Evolutionary conservation across 2,113 vertebrate genomes (phyloP).

Genomic region (Spea multiplicata): DNA sequence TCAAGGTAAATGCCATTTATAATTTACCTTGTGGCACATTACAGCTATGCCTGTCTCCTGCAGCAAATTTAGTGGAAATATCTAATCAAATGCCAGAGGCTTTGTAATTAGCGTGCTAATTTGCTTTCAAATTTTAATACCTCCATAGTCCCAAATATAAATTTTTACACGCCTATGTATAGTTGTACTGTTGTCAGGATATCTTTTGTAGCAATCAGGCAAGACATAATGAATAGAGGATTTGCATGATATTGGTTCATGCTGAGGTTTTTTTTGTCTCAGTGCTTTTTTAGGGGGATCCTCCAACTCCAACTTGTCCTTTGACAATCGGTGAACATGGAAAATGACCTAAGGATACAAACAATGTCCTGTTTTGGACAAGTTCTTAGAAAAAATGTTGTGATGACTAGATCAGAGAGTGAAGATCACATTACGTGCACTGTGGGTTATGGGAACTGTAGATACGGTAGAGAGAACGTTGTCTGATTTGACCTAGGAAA

Average conservation of each 20-base stretch:
- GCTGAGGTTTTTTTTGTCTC: neutral
- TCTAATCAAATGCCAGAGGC: slow-evolving; percentile 56
- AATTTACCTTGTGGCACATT: slow-evolving; percentile 65
- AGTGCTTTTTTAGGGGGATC: slow-evolving; percentile 1
- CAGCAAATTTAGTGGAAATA: slow-evolving; percentile 58
- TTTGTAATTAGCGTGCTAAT: slow-evolving; percentile 43
- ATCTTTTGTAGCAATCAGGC: neutral
- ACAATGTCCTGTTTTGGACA: slow-evolving; percentile 8
- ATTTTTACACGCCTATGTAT: slow-evolving; percentile 1
- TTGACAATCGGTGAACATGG: neutral
- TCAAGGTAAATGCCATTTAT: slow-evolving; percentile 71
- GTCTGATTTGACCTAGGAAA: neutral
- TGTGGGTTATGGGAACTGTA: neutral
- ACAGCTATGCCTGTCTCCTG: slow-evolving; percentile 60
- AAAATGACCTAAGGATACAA: neutral
- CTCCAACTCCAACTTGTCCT: neutral
- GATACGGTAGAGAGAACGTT: neutral
- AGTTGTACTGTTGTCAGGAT: neutral
- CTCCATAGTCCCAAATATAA: slow-evolving; percentile 46
- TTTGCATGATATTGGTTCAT: slow-evolving; percentile 1
- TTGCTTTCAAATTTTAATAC: slow-evolving; percentile 52
- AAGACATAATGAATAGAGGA: slow-evolving; percentile 13
- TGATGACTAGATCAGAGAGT: slow-evolving; percentile 1
- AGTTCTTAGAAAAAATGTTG: neutral
- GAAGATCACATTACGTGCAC: neutral